Evolutionary conservation across 2,113 vertebrate genomes (phyloP).

Genomic region (Furnarius figulus): DNA sequence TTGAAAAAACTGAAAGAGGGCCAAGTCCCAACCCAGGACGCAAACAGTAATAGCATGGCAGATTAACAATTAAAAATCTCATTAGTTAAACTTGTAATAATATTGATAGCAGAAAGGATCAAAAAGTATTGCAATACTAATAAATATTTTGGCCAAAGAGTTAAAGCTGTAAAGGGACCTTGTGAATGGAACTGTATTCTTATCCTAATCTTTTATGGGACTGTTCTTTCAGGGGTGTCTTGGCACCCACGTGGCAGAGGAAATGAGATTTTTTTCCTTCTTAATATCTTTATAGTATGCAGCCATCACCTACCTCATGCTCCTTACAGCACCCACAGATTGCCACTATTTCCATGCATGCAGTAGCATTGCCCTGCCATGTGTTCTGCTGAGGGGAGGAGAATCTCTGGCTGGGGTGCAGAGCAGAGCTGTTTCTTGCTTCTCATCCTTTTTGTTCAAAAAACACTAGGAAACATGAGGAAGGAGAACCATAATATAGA

Average conservation of each 20-base stretch:
- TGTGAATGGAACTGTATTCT: not conserved
- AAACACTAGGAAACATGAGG: not conserved
- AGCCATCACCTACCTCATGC: rapidly evolving
- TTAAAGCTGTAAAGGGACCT: not conserved
- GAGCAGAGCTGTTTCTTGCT: not conserved
- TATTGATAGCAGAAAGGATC: not conserved
- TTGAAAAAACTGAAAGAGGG: not conserved
- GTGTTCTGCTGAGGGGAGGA: not conserved
- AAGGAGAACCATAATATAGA: not conserved
- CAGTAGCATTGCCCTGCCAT: not conserved
- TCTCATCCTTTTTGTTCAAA: not conserved
- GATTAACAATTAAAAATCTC: not conserved
- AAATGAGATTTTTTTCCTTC: not conserved
- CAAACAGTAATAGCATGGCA: not conserved
- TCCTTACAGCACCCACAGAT: not conserved
- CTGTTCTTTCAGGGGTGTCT: not conserved
- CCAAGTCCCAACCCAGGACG: not conserved
- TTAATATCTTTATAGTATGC: not conserved
- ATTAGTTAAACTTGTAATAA: not conserved
- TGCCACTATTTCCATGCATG: not conserved
- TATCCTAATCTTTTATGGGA: not conserved
- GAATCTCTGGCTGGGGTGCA: not conserved
- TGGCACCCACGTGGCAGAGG: not conserved
- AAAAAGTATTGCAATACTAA: not conserved
- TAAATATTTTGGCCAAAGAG: not conserved